Base-by-base conservation (phyloP, 2,888 invertebrate species). In the Erebia palarica region DNA sequence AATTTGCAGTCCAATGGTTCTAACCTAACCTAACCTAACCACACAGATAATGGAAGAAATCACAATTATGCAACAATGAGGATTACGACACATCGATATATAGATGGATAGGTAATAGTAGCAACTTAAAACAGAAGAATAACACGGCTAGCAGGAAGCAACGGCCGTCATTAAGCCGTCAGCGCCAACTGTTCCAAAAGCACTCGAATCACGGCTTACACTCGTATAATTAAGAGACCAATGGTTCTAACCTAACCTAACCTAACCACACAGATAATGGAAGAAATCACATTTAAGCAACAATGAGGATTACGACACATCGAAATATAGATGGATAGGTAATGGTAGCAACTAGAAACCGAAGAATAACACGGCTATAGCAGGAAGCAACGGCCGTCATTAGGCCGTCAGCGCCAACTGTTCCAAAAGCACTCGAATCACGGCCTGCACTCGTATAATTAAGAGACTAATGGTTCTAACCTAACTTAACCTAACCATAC, bases 331-430 rank as follows among this genome's bases (percentile, higher is more conserved):
- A 51, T 51, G n/a, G 16, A 16, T 53, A 53, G 53, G 53, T 53
- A 53, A 53, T 53, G 16, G 53, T n/a, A 53, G 53, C 53, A 16
- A n/a, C 14, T 59, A 14, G 27, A n/a, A 36, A 14, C n/a, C 36
- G 21, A 36, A n/a, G 61, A 44, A 61, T 44, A 44, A 21, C 53
- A n/a, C 8, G n/a, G 36, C 36, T 4, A n/a, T n/a, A 27, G 67
- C 68, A 68, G 93, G 93, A 93, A 93, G 88, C 87, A 81, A 82
- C 82, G 82, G 81, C 91, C 89, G 90, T 92, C 91, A 92, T 92
- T 93, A 92, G 79, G 84, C 87, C 90, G 91, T 92, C 92, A 92
- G 84, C 90, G 88, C 88, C 92, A 91, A 90, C 88, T 92, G 92
- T 88, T 91, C 87, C 78, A 78, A 89, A 90, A 87, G 86, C 86